phyloP scores from a whole-genome alignment of 2,888 invertebrate genomes.

The Ariolimax columbianus region DNA sequence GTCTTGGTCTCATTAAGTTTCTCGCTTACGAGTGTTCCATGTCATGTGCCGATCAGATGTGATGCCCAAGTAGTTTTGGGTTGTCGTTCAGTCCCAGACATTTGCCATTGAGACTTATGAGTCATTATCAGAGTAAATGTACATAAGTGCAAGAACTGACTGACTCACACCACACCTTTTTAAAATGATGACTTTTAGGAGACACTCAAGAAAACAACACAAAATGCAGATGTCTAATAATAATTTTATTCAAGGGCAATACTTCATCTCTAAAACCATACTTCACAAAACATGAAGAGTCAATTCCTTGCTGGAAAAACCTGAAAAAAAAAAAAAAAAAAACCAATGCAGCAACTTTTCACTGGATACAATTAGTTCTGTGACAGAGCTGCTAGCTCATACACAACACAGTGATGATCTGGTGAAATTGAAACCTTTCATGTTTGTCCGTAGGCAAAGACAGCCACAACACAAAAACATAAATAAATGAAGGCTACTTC shows the following conservation, averaged over 20 bases:
- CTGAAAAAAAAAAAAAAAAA: no score
- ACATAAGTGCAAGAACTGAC: no score
- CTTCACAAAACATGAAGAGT: constrained; percentile 27
- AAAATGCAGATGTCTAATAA: background rate
- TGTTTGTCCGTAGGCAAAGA: background rate
- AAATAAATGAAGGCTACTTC: background rate
- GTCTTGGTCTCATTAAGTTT: no score
- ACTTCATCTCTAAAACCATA: constrained; percentile 23
- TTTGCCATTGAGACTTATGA: no score
- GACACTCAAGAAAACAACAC: background rate
- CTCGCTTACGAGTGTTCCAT: no score
- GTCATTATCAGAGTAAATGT: no score
- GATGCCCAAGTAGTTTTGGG: no score
- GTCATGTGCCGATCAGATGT: no score
- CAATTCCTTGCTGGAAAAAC: background rate
- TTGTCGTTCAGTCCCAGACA: no score
- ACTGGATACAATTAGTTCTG: background rate
- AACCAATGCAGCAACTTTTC: background rate
- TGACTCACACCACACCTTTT: no score
- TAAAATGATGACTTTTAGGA: no score
- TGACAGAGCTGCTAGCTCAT: background rate
- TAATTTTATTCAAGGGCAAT: constrained; percentile 30
- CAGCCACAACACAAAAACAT: constrained; percentile 22
- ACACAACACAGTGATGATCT: background rate
- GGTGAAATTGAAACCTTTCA: constrained; percentile 3